A percentile compares a stretch with the other conserved stretches of the same genome.
Conservation (phyloP, 2,888 invertebrate species). For the Drosophila paucipuncta region DNA sequence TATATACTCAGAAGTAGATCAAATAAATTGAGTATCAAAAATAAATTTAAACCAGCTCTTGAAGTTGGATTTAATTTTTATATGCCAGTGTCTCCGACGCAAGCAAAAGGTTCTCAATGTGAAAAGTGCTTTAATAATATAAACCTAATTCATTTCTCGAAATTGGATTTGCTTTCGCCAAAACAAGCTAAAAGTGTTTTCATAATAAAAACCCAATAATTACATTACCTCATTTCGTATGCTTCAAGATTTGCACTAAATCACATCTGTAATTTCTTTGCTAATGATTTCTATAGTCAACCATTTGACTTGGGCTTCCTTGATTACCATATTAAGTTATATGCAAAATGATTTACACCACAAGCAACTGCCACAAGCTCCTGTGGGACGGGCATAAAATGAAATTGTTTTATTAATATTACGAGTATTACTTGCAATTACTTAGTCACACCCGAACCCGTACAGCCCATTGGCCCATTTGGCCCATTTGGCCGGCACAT, state of each 20-base stretch:
- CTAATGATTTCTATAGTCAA: slow-evolving; percentile 1
- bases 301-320: slow-evolving; percentile 9
- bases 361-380: slow-evolving; percentile 49
- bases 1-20: slow-evolving; percentile 24
- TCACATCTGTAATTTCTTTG: not conserved
- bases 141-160: not conserved
- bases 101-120: not conserved
- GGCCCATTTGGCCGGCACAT: slow-evolving; percentile 58
- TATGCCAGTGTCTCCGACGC: not conserved
- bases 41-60: not conserved
- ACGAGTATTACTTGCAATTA: slow-evolving; percentile 72
- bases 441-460: slow-evolving; percentile 67
- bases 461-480: slow-evolving; percentile 18
- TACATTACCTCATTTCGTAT: not conserved
- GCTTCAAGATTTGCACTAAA: not conserved
- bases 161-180: not conserved
- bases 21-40: not conserved
- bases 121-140: not conserved
- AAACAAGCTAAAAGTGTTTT: not conserved
- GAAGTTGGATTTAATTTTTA: not conserved
- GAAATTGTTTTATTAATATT: slow-evolving; percentile 73
- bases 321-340: slow-evolving; percentile 6
- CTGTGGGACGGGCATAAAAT: slow-evolving; percentile 50
- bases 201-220: not conserved
- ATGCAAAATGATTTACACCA: slow-evolving; percentile 57